Evolutionary conservation across 2,888 invertebrate genomes (phyloP).

Genomic region (Drosophila fungiperda): DNA sequence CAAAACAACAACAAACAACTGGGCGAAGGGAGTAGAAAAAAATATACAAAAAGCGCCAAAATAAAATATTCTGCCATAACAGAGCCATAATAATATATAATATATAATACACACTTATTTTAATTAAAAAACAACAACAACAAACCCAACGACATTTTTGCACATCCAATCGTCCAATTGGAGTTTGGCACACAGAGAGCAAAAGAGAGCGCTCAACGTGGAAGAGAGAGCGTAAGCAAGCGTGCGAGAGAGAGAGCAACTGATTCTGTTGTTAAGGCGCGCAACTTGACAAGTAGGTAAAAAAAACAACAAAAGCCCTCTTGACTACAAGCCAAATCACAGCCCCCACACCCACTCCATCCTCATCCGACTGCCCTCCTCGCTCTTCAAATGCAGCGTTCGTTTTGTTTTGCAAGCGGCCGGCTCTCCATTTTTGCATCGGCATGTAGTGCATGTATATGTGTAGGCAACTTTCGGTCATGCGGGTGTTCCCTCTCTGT

Average conservation of each 20-base stretch:
- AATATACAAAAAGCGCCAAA: conserved; percentile 65
- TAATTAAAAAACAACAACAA: conserved; percentile 62
- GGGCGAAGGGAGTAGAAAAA: conserved; percentile 25
- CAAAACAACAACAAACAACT: conserved; percentile 48
- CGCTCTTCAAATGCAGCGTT: conserved; percentile 17
- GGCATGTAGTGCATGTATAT: conserved; percentile 2
- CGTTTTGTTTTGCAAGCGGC: conserved; percentile 58
- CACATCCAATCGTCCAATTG: conserved; percentile 41
- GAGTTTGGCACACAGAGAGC: conserved; percentile 37
- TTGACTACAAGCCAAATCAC: conserved; percentile 10
- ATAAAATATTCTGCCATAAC: conserved; percentile 51
- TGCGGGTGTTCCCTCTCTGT: conserved; percentile 26
- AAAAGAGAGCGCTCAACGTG: conserved; percentile 7
- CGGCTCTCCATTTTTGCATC: conserved; percentile 46
- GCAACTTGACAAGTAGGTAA: conserved; percentile 68
- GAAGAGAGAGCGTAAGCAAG: conserved; percentile 9
- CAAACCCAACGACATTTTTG: conserved; percentile 43
- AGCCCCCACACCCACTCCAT: neutral
- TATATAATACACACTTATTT: conserved; percentile 52
- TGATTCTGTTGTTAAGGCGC: conserved; percentile 69
- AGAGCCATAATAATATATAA: conserved; percentile 54
- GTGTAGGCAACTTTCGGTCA: conserved; percentile 24
- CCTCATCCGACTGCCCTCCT: neutral
- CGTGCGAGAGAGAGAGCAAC: conserved; percentile 48
- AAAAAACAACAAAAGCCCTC: conserved; percentile 21